A percentile compares a stretch with the other conserved stretches of the same genome.
Conservation (phyloP, 2,113 vertebrate species). For the Oreamnos americanus region DNA sequence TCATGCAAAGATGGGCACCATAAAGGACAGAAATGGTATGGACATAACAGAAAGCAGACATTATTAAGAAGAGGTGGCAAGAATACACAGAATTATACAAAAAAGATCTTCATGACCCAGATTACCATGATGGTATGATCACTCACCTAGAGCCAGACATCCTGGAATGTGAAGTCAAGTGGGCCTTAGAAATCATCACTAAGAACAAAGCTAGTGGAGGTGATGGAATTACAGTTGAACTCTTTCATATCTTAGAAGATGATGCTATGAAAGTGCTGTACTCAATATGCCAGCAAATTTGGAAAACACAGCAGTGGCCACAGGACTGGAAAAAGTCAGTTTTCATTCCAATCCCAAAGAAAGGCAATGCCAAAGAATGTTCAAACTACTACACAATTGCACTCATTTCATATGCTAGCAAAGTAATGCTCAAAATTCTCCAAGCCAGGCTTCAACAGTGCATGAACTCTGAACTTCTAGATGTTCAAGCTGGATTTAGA, state of each 20-base stretch:
- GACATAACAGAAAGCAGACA: neutral
- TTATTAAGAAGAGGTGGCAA: neutral
- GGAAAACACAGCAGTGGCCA: neutral
- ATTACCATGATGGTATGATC: neutral
- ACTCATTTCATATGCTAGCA: neutral
- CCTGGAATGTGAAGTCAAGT: neutral
- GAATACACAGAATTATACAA: neutral
- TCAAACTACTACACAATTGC: neutral
- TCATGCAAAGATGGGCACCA: neutral
- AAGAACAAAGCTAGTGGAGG: neutral
- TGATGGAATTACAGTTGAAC: neutral
- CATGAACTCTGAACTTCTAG: neutral
- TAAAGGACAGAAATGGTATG: neutral
- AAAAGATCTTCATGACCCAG: neutral
- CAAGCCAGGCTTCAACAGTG: neutral
- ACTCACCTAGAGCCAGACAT: neutral
- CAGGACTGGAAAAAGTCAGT: neutral
- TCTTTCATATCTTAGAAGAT: neutral
- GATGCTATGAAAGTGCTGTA: neutral
- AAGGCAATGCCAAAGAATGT: neutral
- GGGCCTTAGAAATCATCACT: neutral
- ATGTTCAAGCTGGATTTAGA: neutral
- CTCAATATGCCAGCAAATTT: neutral
- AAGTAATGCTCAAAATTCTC: neutral
- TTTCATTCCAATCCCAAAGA: neutral